Conservation (phyloP, 2,113 vertebrate genomes). For the Corvus moneduloides region DNA sequence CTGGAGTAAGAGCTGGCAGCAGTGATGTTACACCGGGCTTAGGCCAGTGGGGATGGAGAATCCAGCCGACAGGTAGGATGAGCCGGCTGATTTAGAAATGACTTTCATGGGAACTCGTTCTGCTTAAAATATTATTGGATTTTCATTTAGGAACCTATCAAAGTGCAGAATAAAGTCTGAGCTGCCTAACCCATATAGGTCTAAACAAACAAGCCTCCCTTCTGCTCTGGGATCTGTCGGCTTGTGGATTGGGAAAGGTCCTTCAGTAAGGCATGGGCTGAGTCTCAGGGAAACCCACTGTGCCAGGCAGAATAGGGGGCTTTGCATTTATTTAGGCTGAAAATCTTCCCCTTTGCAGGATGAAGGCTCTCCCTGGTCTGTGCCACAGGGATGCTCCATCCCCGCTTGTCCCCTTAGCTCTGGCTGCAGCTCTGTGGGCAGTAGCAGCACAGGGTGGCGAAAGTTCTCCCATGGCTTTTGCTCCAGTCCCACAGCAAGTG, state of each 20-base stretch:
- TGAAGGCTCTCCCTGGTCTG: background rate
- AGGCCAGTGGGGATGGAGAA: slow-evolving; percentile 46
- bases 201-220: slow-evolving; percentile 58
- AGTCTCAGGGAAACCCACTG: slow-evolving; percentile 2
- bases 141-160: slow-evolving; percentile 68
- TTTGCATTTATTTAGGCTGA: slow-evolving; percentile 11
- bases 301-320: background rate
- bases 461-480: background rate
- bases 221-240: slow-evolving; percentile 2
- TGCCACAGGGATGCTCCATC: background rate
- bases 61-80: slow-evolving; percentile 65
- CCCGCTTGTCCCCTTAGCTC: background rate
- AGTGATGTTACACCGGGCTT: background rate
- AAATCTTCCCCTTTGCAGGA: background rate
- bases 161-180: slow-evolving; percentile 61
- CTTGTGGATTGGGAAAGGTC: background rate
- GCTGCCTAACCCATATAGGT: slow-evolving; percentile 63
- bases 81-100: slow-evolving; percentile 52
- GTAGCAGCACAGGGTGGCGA: fast-evolving
- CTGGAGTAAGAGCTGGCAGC: background rate
- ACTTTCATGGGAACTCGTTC: slow-evolving; percentile 67
- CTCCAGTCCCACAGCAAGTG: background rate
- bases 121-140: slow-evolving; percentile 69
- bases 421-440: background rate
- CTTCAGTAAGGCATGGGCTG: background rate